phyloP scores from a whole-genome alignment of 30 jellyfish, hydroid and myxozoan genomes.

The Cassiopea xamachana region DNA sequence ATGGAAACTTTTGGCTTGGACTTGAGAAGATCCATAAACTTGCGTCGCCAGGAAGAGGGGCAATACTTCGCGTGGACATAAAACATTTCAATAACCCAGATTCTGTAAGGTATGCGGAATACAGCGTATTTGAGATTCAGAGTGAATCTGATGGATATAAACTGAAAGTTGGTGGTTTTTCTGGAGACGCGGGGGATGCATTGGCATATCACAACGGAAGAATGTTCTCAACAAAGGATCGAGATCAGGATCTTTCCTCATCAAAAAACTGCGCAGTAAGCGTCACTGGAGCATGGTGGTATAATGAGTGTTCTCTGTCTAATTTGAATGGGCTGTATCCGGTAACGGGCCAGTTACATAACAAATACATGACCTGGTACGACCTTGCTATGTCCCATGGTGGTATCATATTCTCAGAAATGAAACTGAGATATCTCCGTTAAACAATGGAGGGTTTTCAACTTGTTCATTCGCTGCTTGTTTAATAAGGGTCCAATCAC shows the following conservation, averaged over 20 bases:
- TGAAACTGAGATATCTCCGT: not conserved
- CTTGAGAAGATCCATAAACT: constrained; percentile 21
- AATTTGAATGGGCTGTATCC: constrained; percentile 25
- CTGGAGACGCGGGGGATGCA: constrained; percentile 52
- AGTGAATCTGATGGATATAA: constrained; percentile 47
- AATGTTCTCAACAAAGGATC: constrained; percentile 46
- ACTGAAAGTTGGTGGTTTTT: constrained; percentile 20
- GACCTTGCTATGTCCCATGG: not conserved
- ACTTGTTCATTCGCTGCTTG: no score
- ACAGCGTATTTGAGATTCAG: constrained; percentile 3
- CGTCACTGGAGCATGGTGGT: constrained; percentile 57
- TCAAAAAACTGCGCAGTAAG: constrained; percentile 21
- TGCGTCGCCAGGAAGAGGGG: constrained; percentile 28
- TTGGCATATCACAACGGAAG: constrained; percentile 28
- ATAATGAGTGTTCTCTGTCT: constrained; percentile 12
- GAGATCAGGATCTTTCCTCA: constrained; percentile 33
- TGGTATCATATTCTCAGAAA: not conserved
- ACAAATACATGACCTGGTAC: constrained; percentile 8
- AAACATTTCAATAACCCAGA: not conserved
- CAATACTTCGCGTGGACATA: constrained; percentile 12
- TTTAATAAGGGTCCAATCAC: no score
- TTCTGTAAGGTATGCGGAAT: not conserved
- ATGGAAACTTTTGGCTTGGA: constrained; percentile 46
- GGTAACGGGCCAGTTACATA: no score
- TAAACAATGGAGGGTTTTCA: no score